Evolutionary conservation across 2,113 vertebrate species (phyloP).

Genomic region (Ammodytes marinus): DNA sequence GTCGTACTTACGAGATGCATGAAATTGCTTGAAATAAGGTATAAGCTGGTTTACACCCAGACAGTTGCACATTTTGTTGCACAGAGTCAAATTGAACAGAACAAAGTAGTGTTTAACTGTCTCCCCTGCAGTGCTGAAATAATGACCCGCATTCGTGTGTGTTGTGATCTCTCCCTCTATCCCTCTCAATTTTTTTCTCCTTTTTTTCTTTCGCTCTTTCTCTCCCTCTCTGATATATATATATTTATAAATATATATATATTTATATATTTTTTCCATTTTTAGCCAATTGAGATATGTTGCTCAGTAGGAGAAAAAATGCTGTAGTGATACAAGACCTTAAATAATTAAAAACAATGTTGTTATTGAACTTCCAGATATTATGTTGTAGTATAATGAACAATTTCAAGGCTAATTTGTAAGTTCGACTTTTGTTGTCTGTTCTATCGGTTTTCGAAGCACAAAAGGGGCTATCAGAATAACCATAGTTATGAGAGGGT

Average conservation of each 20-base stretch:
- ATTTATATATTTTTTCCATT: slow-evolving; percentile 36
- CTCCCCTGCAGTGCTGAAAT: slow-evolving; percentile 80
- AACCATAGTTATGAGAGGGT: slow-evolving; percentile 86
- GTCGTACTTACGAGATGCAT: slow-evolving; percentile 62
- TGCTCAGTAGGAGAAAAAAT: slow-evolving; percentile 88
- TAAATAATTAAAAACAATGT: slow-evolving; percentile 92
- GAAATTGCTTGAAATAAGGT: slow-evolving; percentile 64
- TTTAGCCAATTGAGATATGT: slow-evolving; percentile 89
- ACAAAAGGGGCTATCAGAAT: slow-evolving; percentile 87
- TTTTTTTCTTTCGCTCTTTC: slow-evolving; percentile 9
- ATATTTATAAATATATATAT: neutral
- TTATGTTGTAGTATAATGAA: slow-evolving; percentile 89
- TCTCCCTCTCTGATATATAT: neutral
- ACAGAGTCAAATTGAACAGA: slow-evolving; percentile 77
- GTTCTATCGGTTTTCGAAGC: slow-evolving; percentile 83
- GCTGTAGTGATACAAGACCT: slow-evolving; percentile 92
- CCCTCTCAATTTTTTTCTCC: neutral
- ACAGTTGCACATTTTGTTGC: slow-evolving; percentile 67
- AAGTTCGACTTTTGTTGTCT: slow-evolving; percentile 88
- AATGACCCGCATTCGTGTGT: slow-evolving; percentile 84
- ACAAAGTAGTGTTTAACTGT: slow-evolving; percentile 78
- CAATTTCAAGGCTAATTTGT: slow-evolving; percentile 92
- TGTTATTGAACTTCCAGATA: slow-evolving; percentile 93
- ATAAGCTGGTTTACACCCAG: slow-evolving; percentile 70
- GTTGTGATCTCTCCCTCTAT: slow-evolving; percentile 79